Evolutionary conservation across 1,140 invertebrate species (phyloP).

Genomic region (Cyclina sinensis): DNA sequence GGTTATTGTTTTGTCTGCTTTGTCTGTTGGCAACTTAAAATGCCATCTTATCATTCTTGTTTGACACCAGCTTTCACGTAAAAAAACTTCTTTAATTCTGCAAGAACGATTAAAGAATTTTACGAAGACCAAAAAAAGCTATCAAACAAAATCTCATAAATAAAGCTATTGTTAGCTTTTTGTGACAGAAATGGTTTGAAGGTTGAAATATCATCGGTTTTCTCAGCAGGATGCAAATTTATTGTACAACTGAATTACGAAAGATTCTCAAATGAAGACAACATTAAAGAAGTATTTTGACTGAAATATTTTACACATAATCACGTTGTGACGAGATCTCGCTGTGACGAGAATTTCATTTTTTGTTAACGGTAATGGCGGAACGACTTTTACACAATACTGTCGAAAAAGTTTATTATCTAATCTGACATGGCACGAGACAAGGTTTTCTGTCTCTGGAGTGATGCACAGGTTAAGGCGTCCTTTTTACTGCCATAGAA

Average conservation of each 20-base stretch:
- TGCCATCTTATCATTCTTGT: no score
- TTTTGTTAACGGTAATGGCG: not conserved
- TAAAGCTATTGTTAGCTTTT: not conserved
- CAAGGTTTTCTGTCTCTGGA: not conserved
- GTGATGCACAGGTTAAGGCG: not conserved
- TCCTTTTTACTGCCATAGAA: no score
- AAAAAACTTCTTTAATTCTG: no score
- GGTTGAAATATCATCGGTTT: constrained; percentile 7
- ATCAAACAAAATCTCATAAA: constrained; percentile 19
- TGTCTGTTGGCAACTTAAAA: no score
- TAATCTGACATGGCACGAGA: not conserved
- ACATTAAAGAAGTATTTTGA: constrained; percentile 17
- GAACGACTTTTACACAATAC: constrained; percentile 18
- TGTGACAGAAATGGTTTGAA: constrained; percentile 32
- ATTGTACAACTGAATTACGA: not conserved
- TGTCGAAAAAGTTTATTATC: not conserved
- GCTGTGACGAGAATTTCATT: constrained; percentile 6
- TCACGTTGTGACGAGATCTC: not conserved
- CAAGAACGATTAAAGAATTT: no score
- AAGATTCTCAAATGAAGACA: not conserved
- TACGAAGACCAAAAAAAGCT: no score
- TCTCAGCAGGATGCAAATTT: constrained; percentile 30
- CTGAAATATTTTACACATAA: not conserved
- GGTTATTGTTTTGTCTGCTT: no score
- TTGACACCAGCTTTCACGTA: no score